Base-by-base conservation (phyloP, 2,113 vertebrate species). In the Dipodomys merriami region DNA sequence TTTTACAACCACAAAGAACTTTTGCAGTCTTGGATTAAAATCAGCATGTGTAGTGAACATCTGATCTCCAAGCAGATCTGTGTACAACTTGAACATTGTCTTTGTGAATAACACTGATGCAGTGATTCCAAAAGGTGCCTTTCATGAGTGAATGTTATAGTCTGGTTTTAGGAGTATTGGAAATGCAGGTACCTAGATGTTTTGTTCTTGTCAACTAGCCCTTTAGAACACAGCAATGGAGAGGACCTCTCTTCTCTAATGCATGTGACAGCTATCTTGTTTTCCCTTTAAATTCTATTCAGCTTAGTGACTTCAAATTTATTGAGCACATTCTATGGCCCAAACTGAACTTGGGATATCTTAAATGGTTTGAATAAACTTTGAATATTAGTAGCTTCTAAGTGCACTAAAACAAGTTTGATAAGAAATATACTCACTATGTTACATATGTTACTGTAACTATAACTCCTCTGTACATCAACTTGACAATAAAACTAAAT, bases 351-450 rank as follows among this genome's bases (percentile, higher is more conserved):
- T 78, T 67, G 29, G 25, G 44, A 65, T 57, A 35, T 19, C 20
- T 68, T 12, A 53, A 53, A 13, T 90, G 62, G 39, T 85, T 78
- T 87, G 69, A 94, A 77, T 68, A 65, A 65, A 60, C 57, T 80
- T 94, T 62, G 6, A 91, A 2, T 79, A 76, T 33, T 60, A 13
- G 19, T 29, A 29, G 23, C 77, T 89, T 86, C n/a, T 35, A 73
- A 53, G 30, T 64, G 20, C 16, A 25, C 67, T 60, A 44, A 39
- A 39, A 39, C 39, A 39, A 39, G 39, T 39, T 39, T 39, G 39
- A 39, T 1, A 39, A 39, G 39, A 39, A 39, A 39, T 39, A 39
- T 39, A 39, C 39, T 39, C 39, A 39, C 39, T 39, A 39, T 39
- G 39, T 39, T 39, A 3, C 39, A 5, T 39, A 39, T 39, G 39